Percentiles rank a stretch among this genome's conserved stretches.
Conservation (phyloP, 2,888 invertebrate genomes). For the Oithona nana region DNA sequence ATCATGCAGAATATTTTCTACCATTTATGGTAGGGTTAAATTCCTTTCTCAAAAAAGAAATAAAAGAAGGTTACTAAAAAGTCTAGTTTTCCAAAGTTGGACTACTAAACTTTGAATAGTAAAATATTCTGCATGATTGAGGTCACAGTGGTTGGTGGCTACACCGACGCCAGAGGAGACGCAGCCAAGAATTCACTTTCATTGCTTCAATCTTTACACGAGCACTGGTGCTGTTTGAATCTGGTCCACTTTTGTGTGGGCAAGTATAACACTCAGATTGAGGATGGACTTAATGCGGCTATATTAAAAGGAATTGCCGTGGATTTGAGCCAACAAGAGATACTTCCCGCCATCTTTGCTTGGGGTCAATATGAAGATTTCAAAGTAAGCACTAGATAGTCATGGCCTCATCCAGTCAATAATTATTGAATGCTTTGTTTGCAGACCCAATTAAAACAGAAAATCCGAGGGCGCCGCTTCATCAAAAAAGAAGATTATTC, state of each 20-base stretch:
- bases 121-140: background rate
- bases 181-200: constrained; percentile 11
- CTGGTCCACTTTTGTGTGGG: constrained; percentile 15
- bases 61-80: no score
- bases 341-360: constrained; percentile 3
- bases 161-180: constrained; percentile 8
- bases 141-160: constrained; percentile 12
- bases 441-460: background rate
- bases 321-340: constrained; percentile 2
- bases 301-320: constrained; percentile 11
- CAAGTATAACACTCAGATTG: constrained; percentile 5
- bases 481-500: background rate
- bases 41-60: no score
- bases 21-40: no score
- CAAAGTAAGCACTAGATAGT: no score
- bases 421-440: background rate
- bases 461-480: background rate
- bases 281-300: constrained; percentile 2
- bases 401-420: no score
- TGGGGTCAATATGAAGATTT: constrained; percentile 5
- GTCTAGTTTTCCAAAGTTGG: no score
- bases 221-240: background rate
- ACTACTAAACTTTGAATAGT: no score
- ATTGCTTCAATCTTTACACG: constrained; percentile 1
- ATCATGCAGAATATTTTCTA: no score